A percentile compares a stretch with the other conserved stretches of the same genome.
Evolutionary conservation across 2,888 invertebrate species (phyloP).

Genomic region (Onchidella celtica): DNA sequence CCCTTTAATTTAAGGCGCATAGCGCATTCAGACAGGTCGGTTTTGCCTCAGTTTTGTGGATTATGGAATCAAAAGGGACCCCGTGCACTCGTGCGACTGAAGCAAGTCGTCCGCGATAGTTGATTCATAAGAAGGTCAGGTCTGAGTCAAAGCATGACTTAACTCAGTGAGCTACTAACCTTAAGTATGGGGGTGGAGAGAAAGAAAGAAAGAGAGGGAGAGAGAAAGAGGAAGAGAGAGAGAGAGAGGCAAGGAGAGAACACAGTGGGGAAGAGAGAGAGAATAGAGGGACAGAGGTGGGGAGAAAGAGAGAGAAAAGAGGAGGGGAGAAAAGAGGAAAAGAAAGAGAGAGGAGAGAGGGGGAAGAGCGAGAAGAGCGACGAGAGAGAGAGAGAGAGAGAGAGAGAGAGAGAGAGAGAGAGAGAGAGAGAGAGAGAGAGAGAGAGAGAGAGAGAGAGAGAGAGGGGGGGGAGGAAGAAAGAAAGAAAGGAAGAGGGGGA

Average conservation of each 20-base stretch:
- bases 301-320: neutral
- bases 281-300: neutral
- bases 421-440: neutral
- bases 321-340: neutral
- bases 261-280: neutral
- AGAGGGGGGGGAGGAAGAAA: neutral
- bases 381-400: neutral
- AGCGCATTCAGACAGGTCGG: too few relatives aligned
- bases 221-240: neutral
- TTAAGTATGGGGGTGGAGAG: too few relatives aligned
- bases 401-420: too few relatives aligned
- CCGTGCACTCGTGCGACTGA: too few relatives aligned
- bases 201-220: too few relatives aligned
- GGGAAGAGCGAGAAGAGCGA: neutral
- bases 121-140: too few relatives aligned
- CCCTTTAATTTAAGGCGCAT: too few relatives aligned
- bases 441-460: neutral
- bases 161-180: too few relatives aligned
- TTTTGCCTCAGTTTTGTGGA: too few relatives aligned
- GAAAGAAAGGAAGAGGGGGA: constrained; percentile 28
- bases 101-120: too few relatives aligned
- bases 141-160: too few relatives aligned
- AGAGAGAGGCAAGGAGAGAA: neutral
- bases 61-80: too few relatives aligned
- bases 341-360: neutral